Evolutionary conservation across 2,113 vertebrate species (phyloP).

Genomic region (Platycercus adscitus): DNA sequence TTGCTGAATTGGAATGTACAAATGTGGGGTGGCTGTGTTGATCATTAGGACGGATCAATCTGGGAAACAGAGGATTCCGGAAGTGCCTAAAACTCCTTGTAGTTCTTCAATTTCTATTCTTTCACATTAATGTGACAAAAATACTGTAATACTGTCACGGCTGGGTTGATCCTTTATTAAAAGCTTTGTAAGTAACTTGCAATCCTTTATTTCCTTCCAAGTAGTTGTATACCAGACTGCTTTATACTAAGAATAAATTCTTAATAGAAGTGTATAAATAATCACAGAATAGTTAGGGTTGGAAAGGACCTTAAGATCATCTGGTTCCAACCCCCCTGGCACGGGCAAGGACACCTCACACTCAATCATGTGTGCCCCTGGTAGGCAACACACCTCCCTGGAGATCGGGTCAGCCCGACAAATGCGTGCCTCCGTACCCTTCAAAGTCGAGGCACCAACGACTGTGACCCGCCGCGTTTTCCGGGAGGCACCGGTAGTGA

Average conservation of each 20-base stretch:
- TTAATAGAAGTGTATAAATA: neutral
- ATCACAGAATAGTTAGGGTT: neutral
- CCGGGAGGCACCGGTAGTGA: neutral
- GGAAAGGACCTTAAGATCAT: neutral
- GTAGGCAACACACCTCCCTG: neutral
- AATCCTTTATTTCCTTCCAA: neutral
- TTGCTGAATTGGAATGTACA: neutral
- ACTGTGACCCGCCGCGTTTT: neutral
- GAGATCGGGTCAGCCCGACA: neutral
- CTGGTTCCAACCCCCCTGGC: neutral
- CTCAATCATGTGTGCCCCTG: neutral
- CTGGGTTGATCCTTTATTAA: neutral
- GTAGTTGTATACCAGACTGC: neutral
- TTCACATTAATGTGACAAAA: neutral
- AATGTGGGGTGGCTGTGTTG: neutral
- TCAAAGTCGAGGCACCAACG: neutral
- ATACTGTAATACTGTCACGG: neutral
- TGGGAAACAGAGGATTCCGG: fast-evolving
- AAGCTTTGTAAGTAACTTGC: neutral
- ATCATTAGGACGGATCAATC: neutral
- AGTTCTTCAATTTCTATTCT: neutral
- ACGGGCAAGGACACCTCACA: neutral
- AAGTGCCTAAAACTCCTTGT: neutral
- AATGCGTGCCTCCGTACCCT: neutral
- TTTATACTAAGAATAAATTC: neutral